Conservation (phyloP, 2,888 invertebrate genomes). For the Andrena trimmerana region DNA sequence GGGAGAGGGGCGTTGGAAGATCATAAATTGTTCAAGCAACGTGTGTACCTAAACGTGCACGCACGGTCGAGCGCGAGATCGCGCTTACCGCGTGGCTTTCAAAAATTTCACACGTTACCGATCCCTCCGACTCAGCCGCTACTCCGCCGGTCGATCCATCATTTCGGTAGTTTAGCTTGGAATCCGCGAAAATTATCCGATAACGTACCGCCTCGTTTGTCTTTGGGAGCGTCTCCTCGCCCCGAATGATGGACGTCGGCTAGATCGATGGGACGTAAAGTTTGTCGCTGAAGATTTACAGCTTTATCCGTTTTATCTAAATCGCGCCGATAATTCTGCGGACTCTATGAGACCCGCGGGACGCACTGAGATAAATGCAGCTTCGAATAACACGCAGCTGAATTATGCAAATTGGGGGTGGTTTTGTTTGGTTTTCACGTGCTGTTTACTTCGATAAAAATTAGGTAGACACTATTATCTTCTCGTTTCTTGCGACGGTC, state of each 20-base stretch:
- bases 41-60: conserved; percentile 67
- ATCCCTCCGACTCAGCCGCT: conserved; percentile 57
- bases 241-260: conserved; percentile 46
- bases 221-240: conserved; percentile 43
- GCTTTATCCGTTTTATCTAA: conserved; percentile 14
- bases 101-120: conserved; percentile 76
- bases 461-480: too few species aligned
- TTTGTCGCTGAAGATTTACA: conserved; percentile 26
- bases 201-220: conserved; percentile 68
- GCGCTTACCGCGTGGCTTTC: conserved; percentile 72
- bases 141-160: conserved; percentile 67
- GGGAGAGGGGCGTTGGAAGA: conserved; percentile 50
- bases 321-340: background rate
- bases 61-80: conserved; percentile 68
- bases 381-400: too few species aligned
- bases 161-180: conserved; percentile 69
- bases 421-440: too few species aligned
- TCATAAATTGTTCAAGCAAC: conserved; percentile 72
- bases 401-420: too few species aligned
- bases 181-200: conserved; percentile 70
- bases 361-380: too few species aligned
- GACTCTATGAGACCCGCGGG: background rate
- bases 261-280: conserved; percentile 16
- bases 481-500: too few species aligned
- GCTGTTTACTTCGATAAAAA: too few species aligned